Percentiles rank a stretch among this genome's conserved stretches.
Evolutionary conservation across 2,888 invertebrate species (phyloP).

Genomic region (Andrena hattorfiana): DNA sequence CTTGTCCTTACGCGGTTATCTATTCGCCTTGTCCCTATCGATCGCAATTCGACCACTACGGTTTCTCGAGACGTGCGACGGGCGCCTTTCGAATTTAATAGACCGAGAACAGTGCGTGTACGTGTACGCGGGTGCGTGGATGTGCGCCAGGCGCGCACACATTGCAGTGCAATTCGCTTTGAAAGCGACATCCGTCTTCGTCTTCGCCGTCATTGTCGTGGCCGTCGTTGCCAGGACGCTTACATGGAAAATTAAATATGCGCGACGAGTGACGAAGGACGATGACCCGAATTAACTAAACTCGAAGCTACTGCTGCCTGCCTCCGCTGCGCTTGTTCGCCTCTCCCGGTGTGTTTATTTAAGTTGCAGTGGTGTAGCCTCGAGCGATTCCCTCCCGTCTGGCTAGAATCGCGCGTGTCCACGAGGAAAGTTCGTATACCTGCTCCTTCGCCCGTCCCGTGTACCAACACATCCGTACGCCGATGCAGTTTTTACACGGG

Average conservation of each 20-base stretch:
- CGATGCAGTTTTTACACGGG: neutral
- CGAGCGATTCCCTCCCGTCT: slow-evolving; percentile 35
- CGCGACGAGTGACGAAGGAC: slow-evolving; percentile 71
- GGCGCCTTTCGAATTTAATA: slow-evolving; percentile 51
- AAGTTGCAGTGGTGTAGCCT: slow-evolving; percentile 67
- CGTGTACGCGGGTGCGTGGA: slow-evolving; percentile 19
- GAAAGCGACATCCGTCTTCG: slow-evolving; percentile 48
- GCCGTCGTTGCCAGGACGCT: slow-evolving; percentile 45
- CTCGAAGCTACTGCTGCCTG: slow-evolving; percentile 60
- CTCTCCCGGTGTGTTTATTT: slow-evolving; percentile 68
- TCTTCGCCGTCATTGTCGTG: neutral
- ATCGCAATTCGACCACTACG: slow-evolving; percentile 42
- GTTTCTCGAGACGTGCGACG: slow-evolving; percentile 34
- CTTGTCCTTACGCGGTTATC: neutral
- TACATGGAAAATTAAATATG: slow-evolving; percentile 67
- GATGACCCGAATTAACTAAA: slow-evolving; percentile 78
- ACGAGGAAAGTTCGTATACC: slow-evolving; percentile 45
- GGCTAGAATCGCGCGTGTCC: slow-evolving; percentile 17
- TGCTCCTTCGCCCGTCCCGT: slow-evolving; percentile 2
- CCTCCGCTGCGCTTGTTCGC: slow-evolving; percentile 50
- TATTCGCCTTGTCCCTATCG: slow-evolving; percentile 26
- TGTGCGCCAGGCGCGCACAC: slow-evolving; percentile 28
- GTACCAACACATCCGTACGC: neutral
- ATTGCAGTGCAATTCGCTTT: slow-evolving; percentile 50
- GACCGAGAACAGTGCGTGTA: slow-evolving; percentile 35